Base-by-base conservation (phyloP, 1,140 invertebrate genomes). In the Drosophila nannoptera region DNA sequence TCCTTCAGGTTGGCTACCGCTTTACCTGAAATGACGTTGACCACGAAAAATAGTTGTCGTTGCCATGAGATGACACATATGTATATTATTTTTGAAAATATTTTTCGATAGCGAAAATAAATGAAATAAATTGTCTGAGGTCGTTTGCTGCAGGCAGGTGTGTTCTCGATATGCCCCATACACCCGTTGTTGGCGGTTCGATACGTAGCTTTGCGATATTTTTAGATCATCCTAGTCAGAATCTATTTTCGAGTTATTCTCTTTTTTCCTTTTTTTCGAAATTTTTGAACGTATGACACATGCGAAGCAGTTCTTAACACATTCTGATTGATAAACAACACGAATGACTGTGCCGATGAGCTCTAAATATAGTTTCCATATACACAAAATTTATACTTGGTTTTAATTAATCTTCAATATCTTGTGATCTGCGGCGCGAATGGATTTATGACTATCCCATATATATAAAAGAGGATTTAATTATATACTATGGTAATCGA, bases 271-370 rank as follows among this genome's bases (percentile, higher is more conserved):
- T 22, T 22, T 22, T 22, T 83, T 78, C 69, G 35, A 78, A 83
- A 83, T 84, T 84, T 82, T 83, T 83, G 77, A 72, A 82, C 64
- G 69, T 83, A 84, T 83, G 78, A 84, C 78, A 83, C 80, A 83
- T 66, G 55, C 62, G 14, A 65, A 42, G 14, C 35, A 16, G 60
- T 63, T 69, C 65, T 77, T 66, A 53, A 69, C 66, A 69, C 43
- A 54, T 48, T 61, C 46, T 42, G 38, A 58, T 74, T 77, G 75
- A 69, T 69, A 72, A 73, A 64, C 73, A 64, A 59, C 60, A 32
- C 43, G 36, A 49, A 73, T 66, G 63, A 53, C 46, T 66, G 48
- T 60, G 31, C 45, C 48, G 68, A 68, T 60, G 73, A 68, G 71
- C 54, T 59, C 60, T 77, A 81, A 76, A 78, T 80, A 80, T 80